phyloP scores from a whole-genome alignment of 2,797 vertebrate species.

The Euthynnus affinis region DNA sequence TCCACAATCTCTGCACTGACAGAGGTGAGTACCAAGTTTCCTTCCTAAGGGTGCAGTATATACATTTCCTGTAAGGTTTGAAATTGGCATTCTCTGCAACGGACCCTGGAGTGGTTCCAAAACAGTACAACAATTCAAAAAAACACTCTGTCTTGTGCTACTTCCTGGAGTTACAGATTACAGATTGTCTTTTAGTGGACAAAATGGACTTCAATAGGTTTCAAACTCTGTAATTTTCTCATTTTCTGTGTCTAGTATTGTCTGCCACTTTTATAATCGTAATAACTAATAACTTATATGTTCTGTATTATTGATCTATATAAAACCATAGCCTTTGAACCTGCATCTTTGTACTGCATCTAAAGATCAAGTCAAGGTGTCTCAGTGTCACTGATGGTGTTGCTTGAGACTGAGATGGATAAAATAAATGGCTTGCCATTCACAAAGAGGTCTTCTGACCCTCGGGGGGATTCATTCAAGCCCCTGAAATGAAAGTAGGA shows the following conservation, averaged over 20 bases:
- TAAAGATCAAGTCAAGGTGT: constrained; percentile 24
- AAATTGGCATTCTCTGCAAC: background rate
- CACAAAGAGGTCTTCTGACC: constrained; percentile 57
- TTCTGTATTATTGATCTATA: constrained; percentile 21
- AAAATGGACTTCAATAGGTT: background rate
- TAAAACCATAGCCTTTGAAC: constrained; percentile 15
- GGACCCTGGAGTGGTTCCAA: background rate
- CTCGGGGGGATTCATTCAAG: constrained; percentile 40
- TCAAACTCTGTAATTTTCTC: constrained; percentile 12
- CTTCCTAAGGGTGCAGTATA: background rate
- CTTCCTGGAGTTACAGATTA: background rate
- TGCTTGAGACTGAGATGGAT: constrained; percentile 37
- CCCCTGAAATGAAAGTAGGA: constrained; percentile 66
- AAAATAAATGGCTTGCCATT: constrained; percentile 58
- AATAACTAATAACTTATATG: background rate
- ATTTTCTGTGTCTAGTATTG: background rate
- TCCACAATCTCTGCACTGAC: background rate
- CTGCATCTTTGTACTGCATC: background rate
- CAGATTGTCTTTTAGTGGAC: background rate
- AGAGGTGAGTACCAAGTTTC: background rate
- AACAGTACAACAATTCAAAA: background rate
- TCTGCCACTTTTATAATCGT: constrained; percentile 8
- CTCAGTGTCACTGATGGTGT: constrained; percentile 40
- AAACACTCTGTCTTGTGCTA: background rate
- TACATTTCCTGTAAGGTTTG: background rate